Conservation (phyloP, 2,888 invertebrate species). For the Cacoxenus indagator region DNA sequence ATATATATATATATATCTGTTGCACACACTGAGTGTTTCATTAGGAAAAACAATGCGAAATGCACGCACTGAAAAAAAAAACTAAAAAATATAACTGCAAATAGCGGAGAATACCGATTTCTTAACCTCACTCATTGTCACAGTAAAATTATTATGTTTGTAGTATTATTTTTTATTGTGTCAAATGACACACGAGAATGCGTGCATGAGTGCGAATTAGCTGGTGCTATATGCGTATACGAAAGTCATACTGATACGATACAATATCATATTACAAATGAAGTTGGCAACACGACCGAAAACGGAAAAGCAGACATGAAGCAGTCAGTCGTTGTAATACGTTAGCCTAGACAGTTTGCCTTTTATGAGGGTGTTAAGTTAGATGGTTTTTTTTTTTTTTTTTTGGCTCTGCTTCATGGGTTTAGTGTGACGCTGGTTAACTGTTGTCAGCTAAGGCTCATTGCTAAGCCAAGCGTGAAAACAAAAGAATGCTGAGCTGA, state of each 20-base stretch:
- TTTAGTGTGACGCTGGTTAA: not conserved
- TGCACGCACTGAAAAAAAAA: not conserved
- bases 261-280: not conserved
- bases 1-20: not conserved
- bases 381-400: not conserved
- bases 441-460: not conserved
- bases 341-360: not conserved
- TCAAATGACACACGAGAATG: constrained; percentile 3
- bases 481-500: too few relatives aligned
- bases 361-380: not conserved
- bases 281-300: not conserved
- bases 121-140: constrained; percentile 53
- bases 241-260: not conserved
- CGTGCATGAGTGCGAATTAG: not conserved
- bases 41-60: constrained; percentile 37
- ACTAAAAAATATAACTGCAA: not conserved
- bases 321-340: not conserved
- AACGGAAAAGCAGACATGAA: not conserved
- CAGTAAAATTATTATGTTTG: not conserved
- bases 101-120: constrained; percentile 43
- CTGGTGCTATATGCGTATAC: not conserved
- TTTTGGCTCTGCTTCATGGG: not conserved
- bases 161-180: too few relatives aligned
- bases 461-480: too few relatives aligned
- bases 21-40: constrained; percentile 46